Conservation (phyloP, 2,113 vertebrate genomes). For the Ornithorhynchus anatinus region DNA sequence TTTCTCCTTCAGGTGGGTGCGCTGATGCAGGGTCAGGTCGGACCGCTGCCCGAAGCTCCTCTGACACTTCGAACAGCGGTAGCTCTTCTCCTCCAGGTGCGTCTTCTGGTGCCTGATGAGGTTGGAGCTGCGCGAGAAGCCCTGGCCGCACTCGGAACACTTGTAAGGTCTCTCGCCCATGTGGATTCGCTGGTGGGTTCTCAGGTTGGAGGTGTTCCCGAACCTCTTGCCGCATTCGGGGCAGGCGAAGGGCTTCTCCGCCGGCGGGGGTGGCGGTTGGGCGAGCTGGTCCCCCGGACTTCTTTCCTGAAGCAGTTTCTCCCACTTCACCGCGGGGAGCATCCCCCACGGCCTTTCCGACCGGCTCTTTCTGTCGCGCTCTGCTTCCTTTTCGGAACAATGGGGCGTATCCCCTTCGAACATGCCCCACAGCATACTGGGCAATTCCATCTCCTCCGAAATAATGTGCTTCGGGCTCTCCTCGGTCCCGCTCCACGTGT, state of each 20-base stretch:
- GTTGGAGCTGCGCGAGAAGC: slow-evolving; percentile 54
- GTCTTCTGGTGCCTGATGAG: slow-evolving; percentile 54
- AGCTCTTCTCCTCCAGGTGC: slow-evolving; percentile 62
- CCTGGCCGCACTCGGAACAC: slow-evolving; percentile 57
- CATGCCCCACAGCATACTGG: slow-evolving; percentile 23
- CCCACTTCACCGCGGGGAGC: too few species aligned
- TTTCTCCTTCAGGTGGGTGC: slow-evolving; percentile 54
- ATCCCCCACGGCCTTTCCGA: not conserved
- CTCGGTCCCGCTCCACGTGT: slow-evolving; percentile 58
- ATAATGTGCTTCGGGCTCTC: slow-evolving; percentile 29
- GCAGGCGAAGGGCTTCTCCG: slow-evolving; percentile 43
- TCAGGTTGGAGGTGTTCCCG: slow-evolving; percentile 34
- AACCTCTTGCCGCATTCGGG: slow-evolving; percentile 56
- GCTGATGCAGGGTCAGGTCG: slow-evolving; percentile 55
- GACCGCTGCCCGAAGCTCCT: slow-evolving; percentile 57
- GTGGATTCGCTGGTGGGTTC: slow-evolving; percentile 40
- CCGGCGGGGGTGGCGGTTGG: not conserved
- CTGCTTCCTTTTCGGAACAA: slow-evolving; percentile 2
- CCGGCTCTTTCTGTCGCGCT: not conserved
- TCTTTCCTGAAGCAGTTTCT: not conserved
- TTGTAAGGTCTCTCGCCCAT: slow-evolving; percentile 31
- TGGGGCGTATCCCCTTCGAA: slow-evolving; percentile 2
- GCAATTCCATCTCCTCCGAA: slow-evolving; percentile 43
- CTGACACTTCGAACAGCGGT: slow-evolving; percentile 57
- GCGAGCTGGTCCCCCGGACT: not conserved